phyloP scores from a whole-genome alignment of 2,888 invertebrate genomes.

The Pachydiplax longipennis region DNA sequence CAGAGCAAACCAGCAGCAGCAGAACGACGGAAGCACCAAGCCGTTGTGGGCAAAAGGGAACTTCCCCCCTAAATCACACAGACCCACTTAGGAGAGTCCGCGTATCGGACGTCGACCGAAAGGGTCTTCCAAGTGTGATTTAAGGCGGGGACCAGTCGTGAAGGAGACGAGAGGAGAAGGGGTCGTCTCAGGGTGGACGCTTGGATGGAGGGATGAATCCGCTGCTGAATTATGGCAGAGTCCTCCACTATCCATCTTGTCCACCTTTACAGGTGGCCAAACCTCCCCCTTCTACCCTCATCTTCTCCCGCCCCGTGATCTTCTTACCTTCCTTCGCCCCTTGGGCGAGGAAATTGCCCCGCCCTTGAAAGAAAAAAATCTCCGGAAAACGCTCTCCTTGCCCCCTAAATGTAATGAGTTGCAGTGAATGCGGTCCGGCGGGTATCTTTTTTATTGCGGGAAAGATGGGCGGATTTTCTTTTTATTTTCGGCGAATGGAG shows the following conservation, averaged over 20 bases:
- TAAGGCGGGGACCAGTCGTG: slow-evolving; percentile 9
- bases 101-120: slow-evolving; percentile 42
- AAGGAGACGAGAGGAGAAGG: neutral
- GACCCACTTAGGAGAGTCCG: slow-evolving; percentile 37
- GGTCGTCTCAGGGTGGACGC: neutral
- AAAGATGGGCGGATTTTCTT: neutral
- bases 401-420: slow-evolving; percentile 1
- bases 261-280: slow-evolving; percentile 36
- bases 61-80: slow-evolving; percentile 20
- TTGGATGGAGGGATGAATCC: slow-evolving; percentile 11
- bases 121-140: slow-evolving; percentile 33
- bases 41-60: neutral
- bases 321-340: neutral
- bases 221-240: slow-evolving; percentile 27
- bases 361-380: neutral
- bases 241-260: slow-evolving; percentile 30
- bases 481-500: neutral
- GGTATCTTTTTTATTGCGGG: neutral
- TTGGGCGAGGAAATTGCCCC: neutral
- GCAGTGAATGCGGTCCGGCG: slow-evolving; percentile 9
- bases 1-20: neutral
- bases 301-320: neutral
- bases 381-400: neutral
- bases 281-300: neutral
- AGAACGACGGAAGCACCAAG: neutral